These are phyloP conservation scores for Pelusios castaneus DNA, from an alignment of 2,113 vertebrate genomes.

Conservation along the genomic window DNA sequence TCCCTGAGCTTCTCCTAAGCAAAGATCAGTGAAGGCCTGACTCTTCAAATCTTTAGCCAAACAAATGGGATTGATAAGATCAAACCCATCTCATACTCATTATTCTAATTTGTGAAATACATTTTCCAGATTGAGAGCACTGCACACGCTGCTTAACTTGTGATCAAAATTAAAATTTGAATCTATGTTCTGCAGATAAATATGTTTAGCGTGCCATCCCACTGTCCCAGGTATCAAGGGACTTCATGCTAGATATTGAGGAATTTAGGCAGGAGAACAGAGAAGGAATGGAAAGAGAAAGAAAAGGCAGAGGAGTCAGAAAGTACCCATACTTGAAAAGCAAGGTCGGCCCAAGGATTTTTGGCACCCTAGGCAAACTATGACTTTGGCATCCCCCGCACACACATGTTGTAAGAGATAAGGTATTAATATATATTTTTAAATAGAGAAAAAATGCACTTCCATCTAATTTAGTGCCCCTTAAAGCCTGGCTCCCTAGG, in stretches of 20 bases:
- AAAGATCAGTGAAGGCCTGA: neutral
- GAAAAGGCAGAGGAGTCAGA: neutral
- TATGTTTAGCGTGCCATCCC: neutral
- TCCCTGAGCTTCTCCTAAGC: neutral
- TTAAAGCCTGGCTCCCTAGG: no score
- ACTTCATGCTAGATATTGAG: neutral
- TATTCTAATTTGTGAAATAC: neutral
- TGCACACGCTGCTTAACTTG: neutral
- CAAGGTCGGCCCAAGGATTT: no score
- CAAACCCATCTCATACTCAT: neutral
- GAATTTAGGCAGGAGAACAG: neutral
- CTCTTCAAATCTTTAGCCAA: neutral
- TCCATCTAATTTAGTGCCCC: no score
- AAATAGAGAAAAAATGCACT: no score
- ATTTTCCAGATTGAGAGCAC: neutral
- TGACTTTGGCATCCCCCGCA: no score
- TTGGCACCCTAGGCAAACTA: no score
- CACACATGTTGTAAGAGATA: no score
- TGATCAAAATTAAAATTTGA: neutral
- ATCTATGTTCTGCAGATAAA: neutral
- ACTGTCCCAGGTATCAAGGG: neutral
- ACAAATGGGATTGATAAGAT: neutral
- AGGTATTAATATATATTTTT: no score
- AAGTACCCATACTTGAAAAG: neutral
- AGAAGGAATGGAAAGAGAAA: neutral